Evolutionary conservation across 2,888 invertebrate species (phyloP), one percentile per base, ranked within the genome.

Genomic region (Pogonocherus hispidulus): DNA sequence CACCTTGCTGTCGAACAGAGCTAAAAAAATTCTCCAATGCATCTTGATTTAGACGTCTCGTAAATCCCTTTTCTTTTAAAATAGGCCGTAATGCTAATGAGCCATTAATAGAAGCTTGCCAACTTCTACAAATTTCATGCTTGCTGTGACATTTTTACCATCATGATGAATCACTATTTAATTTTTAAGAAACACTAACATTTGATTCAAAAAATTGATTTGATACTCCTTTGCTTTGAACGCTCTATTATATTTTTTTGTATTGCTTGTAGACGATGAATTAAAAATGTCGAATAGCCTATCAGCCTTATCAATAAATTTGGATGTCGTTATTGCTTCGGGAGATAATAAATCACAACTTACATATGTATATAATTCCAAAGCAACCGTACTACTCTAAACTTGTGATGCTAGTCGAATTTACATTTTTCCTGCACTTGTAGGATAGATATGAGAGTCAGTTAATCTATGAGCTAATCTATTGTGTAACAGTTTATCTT

Each of bases 51-150:
- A 41, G 3, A 2, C 41, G 11, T 14, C 41, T 41, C 11, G 41
- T 41, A 14, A 44, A 44, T 44, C 8, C 44, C 14, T 14, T 18
- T 1, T 14, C 18, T 44, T 44, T 44, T 44, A 44, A 44, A 3
- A 27, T 19, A 44, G 20, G 20, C 63, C 18, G 51, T 49, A 47
- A 41, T 27, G 51, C 47, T 9, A 46, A 46, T 54, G 44, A 20
- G 41, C 32, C 16, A 27, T 44, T 44, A 44, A 44, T 44, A 5
- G 44, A n/a, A n/a, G 14, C 6, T 44, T 44, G 3, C 44, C 14
- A 44, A 6, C 44, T 14, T 44, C 14, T 18, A 18, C 14, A 44
- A 2, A 1, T 14, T 44, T n/a, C n/a, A n/a, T 44, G n/a, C n/a
- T n/a, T n/a, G n/a, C n/a, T n/a, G n/a, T n/a, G n/a, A n/a, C n/a